Conservation (phyloP, 2,113 vertebrate genomes). For the Psittacula cyanocephala region DNA sequence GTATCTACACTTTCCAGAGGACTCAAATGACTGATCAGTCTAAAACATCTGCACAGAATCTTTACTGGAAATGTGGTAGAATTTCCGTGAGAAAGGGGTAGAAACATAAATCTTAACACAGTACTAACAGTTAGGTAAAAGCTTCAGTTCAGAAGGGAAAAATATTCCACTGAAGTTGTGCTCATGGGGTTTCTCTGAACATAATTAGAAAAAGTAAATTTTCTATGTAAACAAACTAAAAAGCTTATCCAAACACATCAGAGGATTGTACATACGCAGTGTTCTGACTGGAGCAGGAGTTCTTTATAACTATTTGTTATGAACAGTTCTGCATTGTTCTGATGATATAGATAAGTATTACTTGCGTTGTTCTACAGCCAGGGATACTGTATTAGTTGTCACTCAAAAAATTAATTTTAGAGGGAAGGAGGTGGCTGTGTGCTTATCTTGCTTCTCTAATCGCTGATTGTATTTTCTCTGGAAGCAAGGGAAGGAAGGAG, state of each 20-base stretch:
- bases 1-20: background rate
- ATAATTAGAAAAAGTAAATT: background rate
- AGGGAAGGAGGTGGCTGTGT: background rate
- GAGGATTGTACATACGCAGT: background rate
- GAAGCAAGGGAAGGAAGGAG: background rate
- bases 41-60: background rate
- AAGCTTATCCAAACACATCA: background rate
- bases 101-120: background rate
- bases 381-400: background rate
- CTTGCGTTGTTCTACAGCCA: background rate
- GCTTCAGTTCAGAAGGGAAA: background rate
- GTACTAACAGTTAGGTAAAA: background rate
- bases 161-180: background rate
- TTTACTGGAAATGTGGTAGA: background rate
- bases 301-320: background rate
- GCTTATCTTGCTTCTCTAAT: background rate
- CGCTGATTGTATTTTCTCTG: background rate
- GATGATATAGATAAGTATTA: background rate
- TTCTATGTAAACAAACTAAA: background rate
- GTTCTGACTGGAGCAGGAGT: background rate
- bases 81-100: background rate
- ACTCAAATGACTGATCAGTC: background rate
- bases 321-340: background rate
- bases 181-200: background rate
- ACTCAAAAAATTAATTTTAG: background rate